Evolutionary conservation across 2,888 invertebrate species (phyloP).

Genomic region (Drosophila diplacantha): DNA sequence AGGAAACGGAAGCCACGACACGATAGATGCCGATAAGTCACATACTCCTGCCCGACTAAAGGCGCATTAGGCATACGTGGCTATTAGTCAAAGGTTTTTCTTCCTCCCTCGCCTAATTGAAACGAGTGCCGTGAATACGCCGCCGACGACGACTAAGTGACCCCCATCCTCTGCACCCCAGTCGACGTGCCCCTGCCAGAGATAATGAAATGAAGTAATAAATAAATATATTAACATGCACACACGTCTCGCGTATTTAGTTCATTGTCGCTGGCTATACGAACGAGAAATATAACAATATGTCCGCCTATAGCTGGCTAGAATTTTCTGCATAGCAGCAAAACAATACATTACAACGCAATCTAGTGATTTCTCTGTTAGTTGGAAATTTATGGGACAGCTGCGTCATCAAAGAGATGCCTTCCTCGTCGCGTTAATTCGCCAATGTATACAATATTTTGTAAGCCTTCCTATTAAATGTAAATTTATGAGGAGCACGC

Average conservation of each 20-base stretch:
- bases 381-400: slow-evolving; percentile 20
- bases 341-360: slow-evolving; percentile 12
- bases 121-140: slow-evolving; percentile 33
- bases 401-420: slow-evolving; percentile 31
- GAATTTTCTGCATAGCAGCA: slow-evolving; percentile 19
- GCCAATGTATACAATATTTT: slow-evolving; percentile 33
- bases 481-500: slow-evolving; percentile 57
- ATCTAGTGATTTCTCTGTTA: slow-evolving; percentile 12
- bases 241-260: slow-evolving; percentile 39
- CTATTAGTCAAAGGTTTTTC: slow-evolving; percentile 50
- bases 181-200: slow-evolving; percentile 31
- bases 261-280: slow-evolving; percentile 35
- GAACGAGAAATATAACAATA: slow-evolving; percentile 22
- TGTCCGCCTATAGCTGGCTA: slow-evolving; percentile 1
- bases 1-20: slow-evolving; percentile 67
- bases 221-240: slow-evolving; percentile 42
- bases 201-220: slow-evolving; percentile 42
- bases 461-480: slow-evolving; percentile 52
- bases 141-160: slow-evolving; percentile 25
- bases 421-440: slow-evolving; percentile 11
- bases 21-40: slow-evolving; percentile 68
- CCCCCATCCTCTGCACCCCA: slow-evolving; percentile 16
- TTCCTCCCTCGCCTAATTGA: slow-evolving; percentile 48
- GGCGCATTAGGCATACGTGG: slow-evolving; percentile 45
- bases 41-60: slow-evolving; percentile 44